Evolutionary conservation across 2,888 invertebrate species (phyloP).

Genomic region (Reticulitermes lucifugus): DNA sequence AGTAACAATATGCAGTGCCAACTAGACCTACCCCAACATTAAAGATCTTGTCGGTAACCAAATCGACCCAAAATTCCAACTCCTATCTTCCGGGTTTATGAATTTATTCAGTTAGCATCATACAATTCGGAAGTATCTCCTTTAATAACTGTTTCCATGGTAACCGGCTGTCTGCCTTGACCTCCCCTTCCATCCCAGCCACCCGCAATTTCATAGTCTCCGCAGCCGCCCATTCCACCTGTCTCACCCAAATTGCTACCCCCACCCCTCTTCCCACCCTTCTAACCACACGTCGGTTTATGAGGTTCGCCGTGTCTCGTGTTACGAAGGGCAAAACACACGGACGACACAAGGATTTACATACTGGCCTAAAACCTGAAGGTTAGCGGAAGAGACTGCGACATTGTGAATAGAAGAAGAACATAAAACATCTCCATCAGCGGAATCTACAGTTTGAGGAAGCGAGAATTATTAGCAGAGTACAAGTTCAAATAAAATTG

Average conservation of each 20-base stretch:
- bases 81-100: not conserved
- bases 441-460: too few relatives aligned
- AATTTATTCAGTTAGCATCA: not conserved
- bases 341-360: not conserved
- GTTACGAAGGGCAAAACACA: not conserved
- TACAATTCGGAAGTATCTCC: slow-evolving; percentile 23
- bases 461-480: too few relatives aligned
- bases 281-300: slow-evolving; percentile 4
- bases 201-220: not conserved
- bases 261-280: not conserved
- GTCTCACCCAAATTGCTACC: slow-evolving; percentile 10
- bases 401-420: not conserved
- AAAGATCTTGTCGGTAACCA: not conserved
- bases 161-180: slow-evolving; percentile 31
- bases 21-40: not conserved
- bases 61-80: not conserved
- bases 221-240: not conserved
- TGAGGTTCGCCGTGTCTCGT: not conserved
- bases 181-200: slow-evolving; percentile 2
- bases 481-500: too few relatives aligned
- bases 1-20: not conserved
- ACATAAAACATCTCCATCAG: too few relatives aligned
- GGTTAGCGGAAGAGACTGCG: not conserved
- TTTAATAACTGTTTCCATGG: slow-evolving; percentile 40
- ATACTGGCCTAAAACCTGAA: not conserved